These are phyloP conservation scores for Synanthedon formicaeformis DNA, from an alignment of 2,888 invertebrate genomes.

Conservation along the genomic window DNA sequence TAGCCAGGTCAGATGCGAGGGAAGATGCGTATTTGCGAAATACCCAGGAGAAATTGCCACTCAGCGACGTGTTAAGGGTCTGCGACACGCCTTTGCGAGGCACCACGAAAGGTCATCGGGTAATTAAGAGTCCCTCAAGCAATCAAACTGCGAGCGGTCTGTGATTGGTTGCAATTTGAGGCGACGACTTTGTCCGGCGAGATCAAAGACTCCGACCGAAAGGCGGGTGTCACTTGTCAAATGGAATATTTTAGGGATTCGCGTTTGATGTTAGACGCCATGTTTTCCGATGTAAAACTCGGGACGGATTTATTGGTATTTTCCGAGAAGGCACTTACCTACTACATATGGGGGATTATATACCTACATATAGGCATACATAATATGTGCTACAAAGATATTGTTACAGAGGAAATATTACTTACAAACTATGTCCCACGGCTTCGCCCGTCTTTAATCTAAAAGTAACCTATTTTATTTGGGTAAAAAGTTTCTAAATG, in stretches of 20 bases:
- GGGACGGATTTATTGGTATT: slow-evolving; percentile 6
- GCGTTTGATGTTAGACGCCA: slow-evolving; percentile 32
- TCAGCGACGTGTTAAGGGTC: slow-evolving; percentile 46
- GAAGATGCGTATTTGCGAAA: neutral
- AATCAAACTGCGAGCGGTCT: slow-evolving; percentile 48
- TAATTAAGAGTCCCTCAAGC: slow-evolving; percentile 66
- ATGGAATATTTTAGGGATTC: slow-evolving; percentile 58
- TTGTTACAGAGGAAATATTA: too few species aligned
- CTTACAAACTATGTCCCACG: too few species aligned
- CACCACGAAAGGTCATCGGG: slow-evolving; percentile 50
- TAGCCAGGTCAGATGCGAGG: neutral
- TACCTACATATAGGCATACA: too few species aligned
- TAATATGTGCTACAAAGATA: too few species aligned
- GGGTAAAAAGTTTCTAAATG: too few species aligned
- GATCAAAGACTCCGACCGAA: slow-evolving; percentile 44
- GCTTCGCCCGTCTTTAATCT: too few species aligned
- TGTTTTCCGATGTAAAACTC: slow-evolving; percentile 10
- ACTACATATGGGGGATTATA: too few species aligned
- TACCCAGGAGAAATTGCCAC: slow-evolving; percentile 36
- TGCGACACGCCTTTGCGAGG: slow-evolving; percentile 38
- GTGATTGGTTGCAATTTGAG: slow-evolving; percentile 52
- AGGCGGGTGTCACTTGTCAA: slow-evolving; percentile 48
- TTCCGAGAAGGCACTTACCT: neutral
- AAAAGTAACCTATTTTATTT: too few species aligned
- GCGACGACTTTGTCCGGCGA: slow-evolving; percentile 18